These are phyloP conservation scores for Physocephala rufipes DNA, from an alignment of 2,888 invertebrate genomes.

Conservation along the genomic window DNA sequence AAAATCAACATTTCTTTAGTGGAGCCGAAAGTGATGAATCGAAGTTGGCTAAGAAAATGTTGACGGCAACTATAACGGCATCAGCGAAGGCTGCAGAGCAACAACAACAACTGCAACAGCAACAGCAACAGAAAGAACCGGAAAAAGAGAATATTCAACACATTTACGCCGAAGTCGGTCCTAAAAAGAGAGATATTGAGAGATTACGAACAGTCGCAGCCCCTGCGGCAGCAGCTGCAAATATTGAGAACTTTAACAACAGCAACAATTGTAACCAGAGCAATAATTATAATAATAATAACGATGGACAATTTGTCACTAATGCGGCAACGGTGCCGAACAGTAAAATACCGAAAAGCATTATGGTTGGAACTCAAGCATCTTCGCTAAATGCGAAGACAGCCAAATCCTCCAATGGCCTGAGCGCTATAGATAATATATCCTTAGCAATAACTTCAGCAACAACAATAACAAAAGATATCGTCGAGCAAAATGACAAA, in stretches of 20 bases:
- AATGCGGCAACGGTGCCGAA: conserved; percentile 11
- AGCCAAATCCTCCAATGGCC: conserved; percentile 44
- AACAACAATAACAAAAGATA: conserved; percentile 18
- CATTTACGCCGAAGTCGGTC: conserved; percentile 66
- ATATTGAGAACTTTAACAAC: conserved; percentile 39
- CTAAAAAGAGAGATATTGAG: conserved; percentile 55
- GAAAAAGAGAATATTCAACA: conserved; percentile 85
- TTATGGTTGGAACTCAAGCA: conserved; percentile 48
- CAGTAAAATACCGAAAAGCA: conserved; percentile 59
- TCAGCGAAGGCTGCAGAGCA: conserved; percentile 68
- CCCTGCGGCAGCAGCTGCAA: conserved; percentile 40
- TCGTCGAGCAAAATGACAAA: conserved; percentile 45
- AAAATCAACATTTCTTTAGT: conserved; percentile 46
- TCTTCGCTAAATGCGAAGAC: conserved; percentile 54
- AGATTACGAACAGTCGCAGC: conserved; percentile 49
- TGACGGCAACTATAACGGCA: conserved; percentile 48
- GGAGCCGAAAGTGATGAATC: conserved; percentile 70
- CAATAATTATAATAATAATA: not conserved
- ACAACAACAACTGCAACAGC: conserved; percentile 71
- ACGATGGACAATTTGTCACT: conserved; percentile 4
- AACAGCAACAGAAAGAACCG: conserved; percentile 75
- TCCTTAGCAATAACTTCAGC: conserved; percentile 9
- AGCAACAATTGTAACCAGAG: conserved; percentile 4
- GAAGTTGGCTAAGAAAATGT: conserved; percentile 64
- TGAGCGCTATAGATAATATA: conserved; percentile 31